These are phyloP conservation scores for Bellardia bayeri DNA, from an alignment of 2,888 invertebrate genomes.

Conservation along the genomic window DNA sequence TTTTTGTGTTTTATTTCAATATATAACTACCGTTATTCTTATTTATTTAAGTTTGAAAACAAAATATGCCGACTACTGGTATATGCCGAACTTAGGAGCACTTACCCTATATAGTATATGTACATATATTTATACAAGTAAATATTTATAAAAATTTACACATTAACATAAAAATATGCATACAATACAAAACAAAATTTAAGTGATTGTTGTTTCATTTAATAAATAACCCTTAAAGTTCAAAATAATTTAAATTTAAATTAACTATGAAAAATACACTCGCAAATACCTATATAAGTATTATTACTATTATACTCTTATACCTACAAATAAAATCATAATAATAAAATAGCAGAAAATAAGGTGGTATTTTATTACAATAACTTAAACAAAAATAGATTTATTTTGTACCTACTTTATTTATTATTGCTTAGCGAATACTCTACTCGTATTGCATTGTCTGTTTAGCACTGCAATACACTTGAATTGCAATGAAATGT, in stretches of 20 bases:
- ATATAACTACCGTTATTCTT: too few species aligned
- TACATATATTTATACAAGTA: too few species aligned
- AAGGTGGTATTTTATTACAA: conserved; percentile 35
- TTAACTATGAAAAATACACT: background rate
- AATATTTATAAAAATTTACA: too few species aligned
- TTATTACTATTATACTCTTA: too few species aligned
- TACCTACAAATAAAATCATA: conserved; percentile 10
- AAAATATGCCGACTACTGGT: too few species aligned
- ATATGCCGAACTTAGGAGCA: too few species aligned
- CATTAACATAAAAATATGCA: too few species aligned
- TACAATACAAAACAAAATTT: background rate
- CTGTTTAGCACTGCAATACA: background rate
- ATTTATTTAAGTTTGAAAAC: too few species aligned
- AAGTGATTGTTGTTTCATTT: background rate
- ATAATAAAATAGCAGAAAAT: conserved; percentile 35
- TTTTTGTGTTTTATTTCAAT: too few species aligned
- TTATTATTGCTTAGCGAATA: background rate
- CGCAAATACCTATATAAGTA: background rate
- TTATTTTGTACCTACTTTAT: background rate
- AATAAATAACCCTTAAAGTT: conserved; percentile 1
- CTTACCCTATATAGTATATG: too few species aligned
- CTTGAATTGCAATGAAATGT: background rate
- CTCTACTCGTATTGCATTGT: background rate
- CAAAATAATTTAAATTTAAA: conserved; percentile 13
- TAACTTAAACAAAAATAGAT: conserved; percentile 14